Conservation (phyloP, 1,140 invertebrate species). For the Philopotamus ludificatus region DNA sequence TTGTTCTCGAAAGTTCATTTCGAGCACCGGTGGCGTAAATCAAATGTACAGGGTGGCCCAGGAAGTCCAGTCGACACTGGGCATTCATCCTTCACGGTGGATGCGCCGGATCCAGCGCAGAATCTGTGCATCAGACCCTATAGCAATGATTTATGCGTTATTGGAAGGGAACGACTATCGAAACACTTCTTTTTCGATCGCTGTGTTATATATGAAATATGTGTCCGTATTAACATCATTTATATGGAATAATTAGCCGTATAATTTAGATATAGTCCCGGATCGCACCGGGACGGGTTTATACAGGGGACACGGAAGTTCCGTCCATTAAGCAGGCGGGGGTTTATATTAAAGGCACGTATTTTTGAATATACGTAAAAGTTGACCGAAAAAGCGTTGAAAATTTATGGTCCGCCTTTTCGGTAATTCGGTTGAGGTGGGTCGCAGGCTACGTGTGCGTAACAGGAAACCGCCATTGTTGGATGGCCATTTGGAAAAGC, state of each 20-base stretch:
- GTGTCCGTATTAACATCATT: no score
- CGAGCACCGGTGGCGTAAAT: not conserved
- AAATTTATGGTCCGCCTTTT: not conserved
- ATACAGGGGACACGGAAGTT: conserved; percentile 17
- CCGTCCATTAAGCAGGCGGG: conserved; percentile 16
- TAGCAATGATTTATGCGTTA: no score
- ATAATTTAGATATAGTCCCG: not conserved
- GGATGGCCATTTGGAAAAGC: conserved; percentile 2
- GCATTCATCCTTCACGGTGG: conserved; percentile 18
- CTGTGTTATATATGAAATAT: no score
- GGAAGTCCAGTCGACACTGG: conserved; percentile 17
- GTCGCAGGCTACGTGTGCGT: not conserved
- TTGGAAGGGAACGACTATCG: no score
- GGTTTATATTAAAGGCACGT: not conserved
- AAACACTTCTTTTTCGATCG: no score
- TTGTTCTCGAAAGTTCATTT: not conserved
- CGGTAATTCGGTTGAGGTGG: conserved; percentile 12
- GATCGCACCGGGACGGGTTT: not conserved
- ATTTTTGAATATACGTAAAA: not conserved
- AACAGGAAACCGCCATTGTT: conserved; percentile 13
- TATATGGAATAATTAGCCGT: no score
- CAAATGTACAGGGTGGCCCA: conserved; percentile 12
- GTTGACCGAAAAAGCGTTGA: not conserved
- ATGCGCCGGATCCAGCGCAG: no score
- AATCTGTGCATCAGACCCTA: no score